These are phyloP conservation scores for Cryptoleucopteryx plumbea DNA, from an alignment of 2,113 vertebrate species.

Conservation along the genomic window DNA sequence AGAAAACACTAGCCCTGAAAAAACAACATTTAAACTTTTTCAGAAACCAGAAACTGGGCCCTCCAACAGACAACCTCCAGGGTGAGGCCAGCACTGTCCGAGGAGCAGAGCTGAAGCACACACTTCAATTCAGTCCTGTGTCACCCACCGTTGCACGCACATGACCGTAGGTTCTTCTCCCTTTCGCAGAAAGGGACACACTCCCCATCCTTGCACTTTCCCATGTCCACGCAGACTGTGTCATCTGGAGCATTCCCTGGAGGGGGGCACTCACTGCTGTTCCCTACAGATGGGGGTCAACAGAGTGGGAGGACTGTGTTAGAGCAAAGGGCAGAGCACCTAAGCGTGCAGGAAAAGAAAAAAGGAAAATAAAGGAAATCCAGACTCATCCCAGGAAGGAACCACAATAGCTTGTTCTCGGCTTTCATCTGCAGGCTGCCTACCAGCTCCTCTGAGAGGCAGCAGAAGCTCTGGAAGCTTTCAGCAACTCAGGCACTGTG, in stretches of 20 bases:
- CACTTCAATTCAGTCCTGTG: accelerated
- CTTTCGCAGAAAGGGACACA: constrained; percentile 93
- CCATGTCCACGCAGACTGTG: constrained; percentile 88
- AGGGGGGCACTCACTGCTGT: constrained; percentile 88
- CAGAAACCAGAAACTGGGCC: not conserved
- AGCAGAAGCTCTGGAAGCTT: not conserved
- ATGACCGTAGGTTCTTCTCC: constrained; percentile 79
- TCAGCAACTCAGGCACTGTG: not conserved
- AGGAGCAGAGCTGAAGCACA: not conserved
- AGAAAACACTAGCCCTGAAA: not conserved
- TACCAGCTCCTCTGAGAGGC: not conserved
- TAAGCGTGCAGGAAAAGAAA: not conserved
- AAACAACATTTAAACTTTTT: not conserved
- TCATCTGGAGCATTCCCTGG: constrained; percentile 81
- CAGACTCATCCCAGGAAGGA: not conserved
- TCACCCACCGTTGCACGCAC: constrained; percentile 88
- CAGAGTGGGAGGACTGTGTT: not conserved
- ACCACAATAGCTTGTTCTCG: not conserved
- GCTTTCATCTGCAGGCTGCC: not conserved
- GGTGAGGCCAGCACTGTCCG: accelerated
- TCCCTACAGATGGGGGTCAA: constrained; percentile 66
- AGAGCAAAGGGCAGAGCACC: not conserved
- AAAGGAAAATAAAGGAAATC: not conserved
- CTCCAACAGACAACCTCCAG: not conserved
- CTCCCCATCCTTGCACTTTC: constrained; percentile 84